Conservation (phyloP, 2,113 vertebrate species). For the Tursiops truncatus region DNA sequence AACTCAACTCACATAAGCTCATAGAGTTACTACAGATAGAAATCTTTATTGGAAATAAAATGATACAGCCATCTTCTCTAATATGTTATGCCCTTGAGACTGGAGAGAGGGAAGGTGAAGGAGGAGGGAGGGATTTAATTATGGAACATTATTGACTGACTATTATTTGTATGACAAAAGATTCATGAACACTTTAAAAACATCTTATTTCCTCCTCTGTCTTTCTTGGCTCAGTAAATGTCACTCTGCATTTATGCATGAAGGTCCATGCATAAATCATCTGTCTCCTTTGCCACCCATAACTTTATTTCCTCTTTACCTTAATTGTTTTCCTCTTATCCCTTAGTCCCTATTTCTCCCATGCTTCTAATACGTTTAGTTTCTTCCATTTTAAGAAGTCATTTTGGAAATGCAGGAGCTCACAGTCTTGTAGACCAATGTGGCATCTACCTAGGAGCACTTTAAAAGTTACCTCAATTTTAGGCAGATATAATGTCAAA, state of each 20-base stretch:
- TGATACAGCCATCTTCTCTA: not conserved
- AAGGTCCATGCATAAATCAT: not conserved
- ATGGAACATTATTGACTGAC: not conserved
- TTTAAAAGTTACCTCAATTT: conserved; percentile 44
- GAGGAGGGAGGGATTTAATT: not conserved
- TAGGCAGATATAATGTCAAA: not conserved
- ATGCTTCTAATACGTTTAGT: not conserved
- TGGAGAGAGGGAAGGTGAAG: not conserved
- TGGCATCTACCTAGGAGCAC: not conserved
- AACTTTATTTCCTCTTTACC: not conserved
- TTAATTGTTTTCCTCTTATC: not conserved
- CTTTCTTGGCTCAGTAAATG: not conserved
- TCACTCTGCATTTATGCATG: not conserved
- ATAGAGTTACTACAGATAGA: not conserved
- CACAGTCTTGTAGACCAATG: not conserved
- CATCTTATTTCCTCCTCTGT: not conserved
- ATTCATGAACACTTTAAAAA: not conserved
- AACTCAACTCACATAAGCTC: not conserved
- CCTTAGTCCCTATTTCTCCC: not conserved
- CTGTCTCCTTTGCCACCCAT: not conserved
- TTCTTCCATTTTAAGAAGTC: conserved; percentile 12
- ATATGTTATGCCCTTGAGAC: not conserved
- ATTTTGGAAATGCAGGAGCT: conserved; percentile 5
- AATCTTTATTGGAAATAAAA: not conserved
- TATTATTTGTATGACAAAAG: not conserved